Base-by-base conservation (phyloP, 1,140 invertebrate genomes). In the Drosophila nigromelanica region DNA sequence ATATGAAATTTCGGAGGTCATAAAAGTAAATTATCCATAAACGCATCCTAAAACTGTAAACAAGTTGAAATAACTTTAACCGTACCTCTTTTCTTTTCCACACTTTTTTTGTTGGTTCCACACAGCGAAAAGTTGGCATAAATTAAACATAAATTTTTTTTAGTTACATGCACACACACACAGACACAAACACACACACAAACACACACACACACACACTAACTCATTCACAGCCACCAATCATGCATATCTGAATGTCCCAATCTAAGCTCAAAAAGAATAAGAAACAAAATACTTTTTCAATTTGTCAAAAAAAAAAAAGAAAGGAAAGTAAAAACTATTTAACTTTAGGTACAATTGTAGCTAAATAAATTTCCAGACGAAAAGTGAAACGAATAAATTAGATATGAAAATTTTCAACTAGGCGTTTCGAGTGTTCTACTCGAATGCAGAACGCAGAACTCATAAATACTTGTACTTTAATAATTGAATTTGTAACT, bases 401-500 rank as follows among this genome's bases (percentile, higher is more conserved):
- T 75, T 82, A 82, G 80, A 83, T 82, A 82, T 81, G 74, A 64
- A 77, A 86, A 75, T 83, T 78, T 78, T 50, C 30, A 55, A 66
- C 59, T 77, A 76, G 54, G 54, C 40, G 43, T 60, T 14, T 37
- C 37, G 18, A 27, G 37, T 5, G n/a, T 18, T 40, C 18, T 11
- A 33, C 2, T n/a, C 24, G 40, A 55, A 59, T 43, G 18, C 35
- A 21, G 51, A 27, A 27, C 47, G 14, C 14, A 3, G 3, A 62
- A 70, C 51, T 43, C 51, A 66, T 63, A 30, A 67, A 66, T 63
- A 63, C 47, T 59, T 40, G 42, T 73, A 73, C 70, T 73, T 73
- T 67, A 67, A 60, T 60, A 73, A 80, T 62, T 81, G 52, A 80
- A 73, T 75, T 89, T 89, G 81, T 87, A 89, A 80, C 79, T 89